Base-by-base conservation (phyloP, 2,113 vertebrate genomes). In the Zosterops hypoxanthus region DNA sequence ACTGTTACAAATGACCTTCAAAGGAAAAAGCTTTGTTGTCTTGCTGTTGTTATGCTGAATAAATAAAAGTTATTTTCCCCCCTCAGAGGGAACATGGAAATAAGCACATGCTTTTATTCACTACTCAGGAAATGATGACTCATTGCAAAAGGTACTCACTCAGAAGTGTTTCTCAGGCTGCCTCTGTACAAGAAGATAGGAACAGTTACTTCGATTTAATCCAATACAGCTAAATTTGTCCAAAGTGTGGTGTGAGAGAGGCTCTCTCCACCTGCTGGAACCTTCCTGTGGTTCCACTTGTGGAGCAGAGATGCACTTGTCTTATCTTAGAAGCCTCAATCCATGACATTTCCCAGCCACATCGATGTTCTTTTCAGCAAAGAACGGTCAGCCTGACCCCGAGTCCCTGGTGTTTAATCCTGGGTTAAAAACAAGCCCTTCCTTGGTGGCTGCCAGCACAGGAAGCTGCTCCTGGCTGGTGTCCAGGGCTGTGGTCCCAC, bases 1-100 rank as follows among this genome's bases (percentile, higher is more conserved):
- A 41, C 5, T 77, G 63, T 91, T 88, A 77, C 25, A 86, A 83
- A 46, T 69, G 68, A 77, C 78, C 61, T 94, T 76, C 79, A 85
- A 44, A 87, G 57, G 41, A 87, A 71, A 61, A 91, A 9, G 17
- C 55, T 90, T 79, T 91, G 81, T 90, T 90, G 46, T 82, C 36
- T 72, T 57, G 88, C 41, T 90, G 90, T 47, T 84, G 77, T 93
- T 65, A 57, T 2, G 23, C 69, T 72, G 88, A 73, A 76, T 72
- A 76, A 97, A 95, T 90, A 93, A 90, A 94, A 91, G 69, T 44
- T 55, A 11, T 57, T 86, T 81, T 68, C 20, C 10, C 26, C 69
- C 55, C 18, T 31, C 65, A 25, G 59, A 80, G 70, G 55, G 46
- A 82, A 56, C 60, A 92, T 56, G 57, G 79, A 97, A 85, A 68